Conservation (phyloP, 2,797 vertebrate genomes). For the Mormyrus proboscirostris region DNA sequence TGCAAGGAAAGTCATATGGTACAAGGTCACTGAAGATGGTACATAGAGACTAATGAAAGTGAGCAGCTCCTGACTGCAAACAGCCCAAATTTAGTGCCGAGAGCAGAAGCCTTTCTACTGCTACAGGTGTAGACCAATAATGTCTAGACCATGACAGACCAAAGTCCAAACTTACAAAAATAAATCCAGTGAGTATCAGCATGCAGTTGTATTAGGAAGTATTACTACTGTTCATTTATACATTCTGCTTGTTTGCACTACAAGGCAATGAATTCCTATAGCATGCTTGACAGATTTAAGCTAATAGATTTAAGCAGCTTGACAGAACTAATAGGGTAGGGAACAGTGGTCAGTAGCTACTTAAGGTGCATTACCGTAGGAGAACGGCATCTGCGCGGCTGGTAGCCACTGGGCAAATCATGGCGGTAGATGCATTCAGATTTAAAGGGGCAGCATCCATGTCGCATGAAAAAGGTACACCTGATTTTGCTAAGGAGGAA, state of each 20-base stretch:
- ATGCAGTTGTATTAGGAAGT: neutral
- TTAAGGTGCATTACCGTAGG: conserved; percentile 1
- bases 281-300: neutral
- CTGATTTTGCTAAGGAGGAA: conserved; percentile 62
- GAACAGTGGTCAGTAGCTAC: neutral
- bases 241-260: neutral
- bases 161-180: neutral
- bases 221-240: neutral
- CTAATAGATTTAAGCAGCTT: neutral
- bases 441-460: conserved; percentile 74
- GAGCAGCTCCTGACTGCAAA: neutral
- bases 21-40: neutral
- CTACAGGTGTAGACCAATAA: neutral
- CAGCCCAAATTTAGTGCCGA: neutral
- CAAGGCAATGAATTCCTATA: neutral
- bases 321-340: neutral
- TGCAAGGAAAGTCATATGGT: neutral
- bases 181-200: neutral
- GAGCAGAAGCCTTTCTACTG: neutral
- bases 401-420: conserved; percentile 45
- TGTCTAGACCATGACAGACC: neutral
- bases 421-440: conserved; percentile 79
- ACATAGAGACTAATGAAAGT: neutral
- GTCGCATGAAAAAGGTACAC: conserved; percentile 68
- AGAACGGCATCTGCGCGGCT: conserved; percentile 25